Base-by-base conservation (phyloP, 1,140 invertebrate genomes). In the Leptopilina clavipes region DNA sequence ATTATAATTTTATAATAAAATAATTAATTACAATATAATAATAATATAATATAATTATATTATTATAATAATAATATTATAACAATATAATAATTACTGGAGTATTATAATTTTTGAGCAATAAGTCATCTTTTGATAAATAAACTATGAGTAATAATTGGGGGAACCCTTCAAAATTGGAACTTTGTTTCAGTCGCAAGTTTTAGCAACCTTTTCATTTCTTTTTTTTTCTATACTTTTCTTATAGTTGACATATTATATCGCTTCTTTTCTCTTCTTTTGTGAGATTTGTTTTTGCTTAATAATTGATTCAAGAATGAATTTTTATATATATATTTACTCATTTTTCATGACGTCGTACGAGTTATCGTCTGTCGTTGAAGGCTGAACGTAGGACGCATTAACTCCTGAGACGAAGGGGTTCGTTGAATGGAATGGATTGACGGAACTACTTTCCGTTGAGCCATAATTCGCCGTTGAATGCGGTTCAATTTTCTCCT, bases 341-440 rank as follows among this genome's bases (percentile, higher is more conserved):
- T 88, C 80, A 71, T 85, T 81, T 37, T 88, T 78, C 52, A 85
- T 79, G 7, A 89, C 82, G 72, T 90, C 90, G 40, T 91, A 86
- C n/a, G 84, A 72, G 54, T 90, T 85, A 40, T 91, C 89, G 48
- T 90, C 88, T 56, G 78, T 85, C 11, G 84, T 76, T 11, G 89
- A 83, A 6, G 90, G 90, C 52, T 91, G 90, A 0, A 91, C 88
- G 65, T 86, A 56, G 6, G 83, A 83, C 3, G 88, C 76, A 59
- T 77, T 89, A 1, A 90, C 75, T 43, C 87, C 85, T 40, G 79
- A 86, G 40, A 79, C 84, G 73, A 90, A 90, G 1, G 89, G 89
- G 78, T 90, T 91, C 31, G 88, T 89, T 70, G 90, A 89, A 71
- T 85, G 84, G 78, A 91, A 91, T 17, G 90, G 89, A 79, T 91